These are phyloP conservation scores for Microplitis deprimator DNA, from an alignment of 2,888 invertebrate genomes.

Conservation along the genomic window DNA sequence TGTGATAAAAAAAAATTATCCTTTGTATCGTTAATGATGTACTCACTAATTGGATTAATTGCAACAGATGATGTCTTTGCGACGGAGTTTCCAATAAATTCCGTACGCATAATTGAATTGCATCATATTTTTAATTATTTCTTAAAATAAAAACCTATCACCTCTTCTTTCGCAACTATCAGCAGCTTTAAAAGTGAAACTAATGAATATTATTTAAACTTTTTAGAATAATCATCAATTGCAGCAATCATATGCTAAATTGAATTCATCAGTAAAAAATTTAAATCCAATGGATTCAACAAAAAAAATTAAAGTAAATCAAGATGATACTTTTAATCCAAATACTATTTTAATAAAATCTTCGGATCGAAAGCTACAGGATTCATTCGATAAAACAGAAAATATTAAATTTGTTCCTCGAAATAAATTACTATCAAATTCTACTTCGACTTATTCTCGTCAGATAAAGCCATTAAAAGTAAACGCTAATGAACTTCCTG, in stretches of 20 bases:
- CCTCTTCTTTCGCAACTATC: too few relatives aligned
- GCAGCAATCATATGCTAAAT: too few relatives aligned
- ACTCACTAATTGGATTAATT: not conserved
- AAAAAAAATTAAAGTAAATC: not conserved
- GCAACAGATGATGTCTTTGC: not conserved
- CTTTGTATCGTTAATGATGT: not conserved
- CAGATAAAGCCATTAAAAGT: slow-evolving; percentile 30
- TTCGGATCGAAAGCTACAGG: slow-evolving; percentile 1
- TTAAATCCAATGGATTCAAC: not conserved
- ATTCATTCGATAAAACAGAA: not conserved
- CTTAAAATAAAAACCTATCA: too few relatives aligned
- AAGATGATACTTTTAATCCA: slow-evolving; percentile 39
- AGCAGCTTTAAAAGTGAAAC: too few relatives aligned
- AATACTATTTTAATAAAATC: slow-evolving; percentile 30
- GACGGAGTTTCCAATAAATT: not conserved
- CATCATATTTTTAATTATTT: not conserved
- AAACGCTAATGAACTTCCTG: slow-evolving; percentile 22
- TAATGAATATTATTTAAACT: too few relatives aligned
- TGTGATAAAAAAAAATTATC: not conserved
- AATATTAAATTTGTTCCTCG: slow-evolving; percentile 11
- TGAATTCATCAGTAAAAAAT: not conserved
- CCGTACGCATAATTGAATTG: not conserved
- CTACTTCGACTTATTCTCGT: not conserved
- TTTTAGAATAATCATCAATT: too few relatives aligned
- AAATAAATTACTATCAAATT: slow-evolving; percentile 11